Evolutionary conservation across 1,140 invertebrate genomes (phyloP).

Genomic region (Yoshiicerus persimilis): DNA sequence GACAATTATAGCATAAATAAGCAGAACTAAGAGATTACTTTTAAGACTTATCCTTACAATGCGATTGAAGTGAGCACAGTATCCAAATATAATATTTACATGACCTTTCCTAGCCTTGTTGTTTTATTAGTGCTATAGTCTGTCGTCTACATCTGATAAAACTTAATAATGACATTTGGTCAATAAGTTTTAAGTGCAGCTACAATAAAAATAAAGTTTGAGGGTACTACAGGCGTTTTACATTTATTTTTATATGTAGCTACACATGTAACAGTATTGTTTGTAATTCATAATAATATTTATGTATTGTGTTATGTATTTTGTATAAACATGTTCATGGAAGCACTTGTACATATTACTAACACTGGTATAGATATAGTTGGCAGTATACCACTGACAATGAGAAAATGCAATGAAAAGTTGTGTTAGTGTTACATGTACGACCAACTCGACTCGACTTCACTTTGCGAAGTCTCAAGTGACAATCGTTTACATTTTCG

Average conservation of each 20-base stretch:
- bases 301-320: neutral
- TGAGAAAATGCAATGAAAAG: constrained; percentile 10
- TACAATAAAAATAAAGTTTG: too few relatives aligned
- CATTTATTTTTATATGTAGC: neutral
- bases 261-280: neutral
- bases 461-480: neutral
- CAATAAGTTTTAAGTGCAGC: too few relatives aligned
- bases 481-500: constrained; percentile 5
- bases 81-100: neutral
- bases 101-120: neutral
- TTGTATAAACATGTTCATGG: neutral
- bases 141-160: neutral
- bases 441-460: neutral
- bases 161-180: neutral
- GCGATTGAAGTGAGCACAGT: neutral
- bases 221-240: neutral
- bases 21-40: neutral
- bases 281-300: neutral
- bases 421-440: neutral
- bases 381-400: neutral
- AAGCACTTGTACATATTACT: neutral
- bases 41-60: too few relatives aligned
- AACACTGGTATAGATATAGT: neutral
- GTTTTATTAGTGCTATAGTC: too few relatives aligned
- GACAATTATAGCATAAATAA: neutral